phyloP scores from a whole-genome alignment of 2,888 invertebrate species.

The Spilosoma lubricipeda region DNA sequence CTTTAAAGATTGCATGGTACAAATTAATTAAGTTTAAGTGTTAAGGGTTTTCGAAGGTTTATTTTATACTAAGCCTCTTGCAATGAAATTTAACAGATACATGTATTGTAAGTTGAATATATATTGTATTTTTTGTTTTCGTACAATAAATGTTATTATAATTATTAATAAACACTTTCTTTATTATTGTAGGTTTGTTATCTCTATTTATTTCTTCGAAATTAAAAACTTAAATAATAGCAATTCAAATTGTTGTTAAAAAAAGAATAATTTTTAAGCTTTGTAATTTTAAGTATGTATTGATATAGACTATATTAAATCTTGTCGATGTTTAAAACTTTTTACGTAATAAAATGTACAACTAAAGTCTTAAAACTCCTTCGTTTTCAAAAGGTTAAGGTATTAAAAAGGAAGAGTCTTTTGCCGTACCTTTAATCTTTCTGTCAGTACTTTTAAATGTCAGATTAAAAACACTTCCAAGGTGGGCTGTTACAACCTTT shows the following conservation, averaged over 20 bases:
- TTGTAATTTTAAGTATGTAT: neutral
- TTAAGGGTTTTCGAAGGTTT: neutral
- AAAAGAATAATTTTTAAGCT: neutral
- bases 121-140: too few relatives aligned
- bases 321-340: neutral
- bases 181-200: neutral
- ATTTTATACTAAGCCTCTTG: neutral
- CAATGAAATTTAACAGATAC: too few relatives aligned
- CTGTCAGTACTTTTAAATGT: neutral
- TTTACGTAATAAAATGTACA: too few relatives aligned
- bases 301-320: neutral
- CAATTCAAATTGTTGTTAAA: neutral
- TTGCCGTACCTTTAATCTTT: neutral
- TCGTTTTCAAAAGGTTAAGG: neutral
- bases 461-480: neutral
- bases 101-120: too few relatives aligned
- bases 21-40: neutral
- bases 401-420: neutral
- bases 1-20: neutral
- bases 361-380: neutral
- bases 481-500: neutral
- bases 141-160: too few relatives aligned
- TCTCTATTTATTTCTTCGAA: neutral
- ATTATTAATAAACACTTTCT: neutral
- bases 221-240: neutral